Conservation (phyloP, 2,888 invertebrate species). For the Margaritifera margaritifera region DNA sequence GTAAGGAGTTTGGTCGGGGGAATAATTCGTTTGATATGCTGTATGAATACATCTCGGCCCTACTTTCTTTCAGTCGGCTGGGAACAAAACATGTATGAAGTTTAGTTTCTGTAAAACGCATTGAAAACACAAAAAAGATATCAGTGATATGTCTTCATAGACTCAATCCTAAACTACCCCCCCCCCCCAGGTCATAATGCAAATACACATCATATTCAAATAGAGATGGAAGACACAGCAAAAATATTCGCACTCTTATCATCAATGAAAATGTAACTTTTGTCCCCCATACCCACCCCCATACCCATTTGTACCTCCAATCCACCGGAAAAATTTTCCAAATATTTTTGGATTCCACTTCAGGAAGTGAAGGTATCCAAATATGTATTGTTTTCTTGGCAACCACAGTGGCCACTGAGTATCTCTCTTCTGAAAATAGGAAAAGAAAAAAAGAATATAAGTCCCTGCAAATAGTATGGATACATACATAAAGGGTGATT, state of each 20-base stretch:
- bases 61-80: too few relatives aligned
- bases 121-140: neutral
- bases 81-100: neutral
- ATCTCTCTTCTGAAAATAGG: conserved; percentile 73
- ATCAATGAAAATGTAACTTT: too few relatives aligned
- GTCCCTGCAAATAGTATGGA: neutral
- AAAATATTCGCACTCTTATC: too few relatives aligned
- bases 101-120: neutral
- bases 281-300: too few relatives aligned
- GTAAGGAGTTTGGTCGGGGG: too few relatives aligned
- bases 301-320: conserved; percentile 51
- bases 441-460: conserved; percentile 3
- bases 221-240: too few relatives aligned
- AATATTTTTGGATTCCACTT: conserved; percentile 57
- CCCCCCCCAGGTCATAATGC: neutral
- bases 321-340: conserved; percentile 62
- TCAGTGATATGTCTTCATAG: too few relatives aligned
- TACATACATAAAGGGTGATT: too few relatives aligned
- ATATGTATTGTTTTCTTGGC: conserved; percentile 76
- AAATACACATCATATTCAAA: neutral
- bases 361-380: conserved; percentile 74
- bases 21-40: too few relatives aligned
- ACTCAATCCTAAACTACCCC: neutral
- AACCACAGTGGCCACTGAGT: conserved; percentile 77
- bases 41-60: too few relatives aligned